These are phyloP conservation scores for Odontamblyopus lacepedii DNA, from an alignment of 2,797 vertebrate genomes.

Conservation along the genomic window DNA sequence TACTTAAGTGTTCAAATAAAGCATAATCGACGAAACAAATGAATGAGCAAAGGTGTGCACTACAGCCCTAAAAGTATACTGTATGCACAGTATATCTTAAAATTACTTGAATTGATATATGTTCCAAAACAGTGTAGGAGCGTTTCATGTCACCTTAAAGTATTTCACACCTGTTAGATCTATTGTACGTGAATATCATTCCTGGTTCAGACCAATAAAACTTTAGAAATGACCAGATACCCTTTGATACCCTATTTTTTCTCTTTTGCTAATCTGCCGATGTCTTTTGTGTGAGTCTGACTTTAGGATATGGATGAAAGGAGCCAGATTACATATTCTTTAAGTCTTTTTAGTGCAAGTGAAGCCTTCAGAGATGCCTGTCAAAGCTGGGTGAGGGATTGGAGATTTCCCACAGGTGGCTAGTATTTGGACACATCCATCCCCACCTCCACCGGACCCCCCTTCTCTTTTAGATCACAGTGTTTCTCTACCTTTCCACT, in stretches of 20 bases:
- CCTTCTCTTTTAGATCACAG: conserved; percentile 43
- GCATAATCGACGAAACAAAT: too few relatives aligned
- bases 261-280: conserved; percentile 14
- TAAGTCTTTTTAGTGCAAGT: conserved; percentile 74
- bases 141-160: conserved; percentile 1
- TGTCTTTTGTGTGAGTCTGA: conserved; percentile 38
- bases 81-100: conserved; percentile 25
- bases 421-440: conserved; percentile 24
- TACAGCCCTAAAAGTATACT: not conserved
- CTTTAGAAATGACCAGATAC: not conserved
- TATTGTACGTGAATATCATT: conserved; percentile 14
- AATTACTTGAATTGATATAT: conserved; percentile 46
- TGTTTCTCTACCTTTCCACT: conserved; percentile 63
- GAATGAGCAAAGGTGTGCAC: too few relatives aligned
- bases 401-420: conserved; percentile 74
- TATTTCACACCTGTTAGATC: conserved; percentile 34
- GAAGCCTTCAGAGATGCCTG: conserved; percentile 70
- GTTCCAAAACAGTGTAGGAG: conserved; percentile 39
- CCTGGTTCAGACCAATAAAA: not conserved
- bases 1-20: too few relatives aligned
- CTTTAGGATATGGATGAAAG: conserved; percentile 69
- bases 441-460: conserved; percentile 26
- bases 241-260: not conserved
- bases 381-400: conserved; percentile 43
- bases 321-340: conserved; percentile 78